phyloP scores from a whole-genome alignment of 2,113 vertebrate genomes.

The Sciurus niger region DNA sequence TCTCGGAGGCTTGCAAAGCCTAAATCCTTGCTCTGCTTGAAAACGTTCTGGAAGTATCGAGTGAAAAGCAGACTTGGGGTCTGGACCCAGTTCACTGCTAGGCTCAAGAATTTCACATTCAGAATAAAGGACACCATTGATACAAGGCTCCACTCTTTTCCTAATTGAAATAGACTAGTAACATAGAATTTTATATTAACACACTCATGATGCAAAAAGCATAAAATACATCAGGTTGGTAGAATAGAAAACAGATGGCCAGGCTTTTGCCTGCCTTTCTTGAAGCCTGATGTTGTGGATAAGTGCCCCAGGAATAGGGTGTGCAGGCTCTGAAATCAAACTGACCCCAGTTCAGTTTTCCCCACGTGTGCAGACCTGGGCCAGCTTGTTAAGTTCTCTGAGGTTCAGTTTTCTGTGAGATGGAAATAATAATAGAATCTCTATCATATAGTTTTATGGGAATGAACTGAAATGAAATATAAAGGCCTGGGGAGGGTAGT shows the following conservation, averaged over 20 bases:
- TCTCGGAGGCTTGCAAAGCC: background rate
- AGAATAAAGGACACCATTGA: constrained; percentile 27
- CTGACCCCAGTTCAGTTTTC: background rate
- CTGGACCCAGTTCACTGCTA: background rate
- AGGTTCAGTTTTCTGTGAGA: background rate
- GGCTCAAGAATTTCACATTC: constrained; percentile 23
- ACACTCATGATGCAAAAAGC: background rate
- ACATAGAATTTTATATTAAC: constrained; percentile 7
- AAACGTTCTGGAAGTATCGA: background rate
- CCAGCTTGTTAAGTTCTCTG: background rate
- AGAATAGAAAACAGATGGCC: constrained; percentile 55
- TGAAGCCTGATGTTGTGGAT: background rate
- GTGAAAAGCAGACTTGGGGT: background rate
- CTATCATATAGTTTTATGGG: background rate
- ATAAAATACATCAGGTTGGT: background rate
- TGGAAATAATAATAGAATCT: background rate
- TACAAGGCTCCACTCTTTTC: background rate
- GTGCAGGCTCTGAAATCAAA: background rate
- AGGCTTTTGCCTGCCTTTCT: background rate
- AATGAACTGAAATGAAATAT: constrained; percentile 14
- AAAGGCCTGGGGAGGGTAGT: background rate
- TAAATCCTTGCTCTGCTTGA: background rate
- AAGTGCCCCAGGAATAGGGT: background rate
- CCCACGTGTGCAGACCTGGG: background rate
- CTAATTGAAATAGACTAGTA: constrained; percentile 20